Evolutionary conservation across 2,888 invertebrate species (phyloP).

Genomic region (Globia sparganii): DNA sequence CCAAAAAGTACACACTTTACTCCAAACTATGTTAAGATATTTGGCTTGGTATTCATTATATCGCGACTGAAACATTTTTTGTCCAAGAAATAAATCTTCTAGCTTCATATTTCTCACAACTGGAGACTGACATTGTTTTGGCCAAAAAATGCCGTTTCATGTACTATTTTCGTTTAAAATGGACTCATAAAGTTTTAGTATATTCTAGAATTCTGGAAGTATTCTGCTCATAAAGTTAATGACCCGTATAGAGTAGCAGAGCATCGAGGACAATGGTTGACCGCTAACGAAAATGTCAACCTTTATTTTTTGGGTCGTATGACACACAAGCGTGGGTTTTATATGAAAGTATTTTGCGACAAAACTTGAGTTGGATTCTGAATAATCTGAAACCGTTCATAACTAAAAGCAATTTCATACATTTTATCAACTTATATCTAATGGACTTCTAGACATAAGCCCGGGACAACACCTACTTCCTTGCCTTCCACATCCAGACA

Average conservation of each 20-base stretch:
- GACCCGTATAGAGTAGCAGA: constrained; percentile 38
- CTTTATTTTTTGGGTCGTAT: constrained; percentile 41
- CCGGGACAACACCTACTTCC: neutral
- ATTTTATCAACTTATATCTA: neutral
- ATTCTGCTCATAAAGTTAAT: constrained; percentile 52
- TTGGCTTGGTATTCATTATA: constrained; percentile 74
- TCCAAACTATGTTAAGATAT: constrained; percentile 66
- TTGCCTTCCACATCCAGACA: neutral
- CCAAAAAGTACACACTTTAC: constrained; percentile 33
- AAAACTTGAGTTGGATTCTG: neutral
- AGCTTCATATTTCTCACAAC: constrained; percentile 69
- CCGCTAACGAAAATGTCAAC: constrained; percentile 23
- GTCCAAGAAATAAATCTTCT: constrained; percentile 62
- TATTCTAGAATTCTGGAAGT: constrained; percentile 42
- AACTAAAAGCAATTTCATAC: neutral
- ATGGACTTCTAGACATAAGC: neutral
- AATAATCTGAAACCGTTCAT: neutral
- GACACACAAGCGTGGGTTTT: constrained; percentile 15
- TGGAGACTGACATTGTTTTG: constrained; percentile 66
- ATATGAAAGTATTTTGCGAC: neutral
- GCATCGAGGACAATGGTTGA: constrained; percentile 23
- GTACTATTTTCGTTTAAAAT: constrained; percentile 68
- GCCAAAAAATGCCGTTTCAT: constrained; percentile 66
- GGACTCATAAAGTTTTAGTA: constrained; percentile 58
- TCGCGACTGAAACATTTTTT: constrained; percentile 63